These are phyloP conservation scores for Melangyna quadrimaculata DNA, from an alignment of 2,888 invertebrate species.

Conservation along the genomic window DNA sequence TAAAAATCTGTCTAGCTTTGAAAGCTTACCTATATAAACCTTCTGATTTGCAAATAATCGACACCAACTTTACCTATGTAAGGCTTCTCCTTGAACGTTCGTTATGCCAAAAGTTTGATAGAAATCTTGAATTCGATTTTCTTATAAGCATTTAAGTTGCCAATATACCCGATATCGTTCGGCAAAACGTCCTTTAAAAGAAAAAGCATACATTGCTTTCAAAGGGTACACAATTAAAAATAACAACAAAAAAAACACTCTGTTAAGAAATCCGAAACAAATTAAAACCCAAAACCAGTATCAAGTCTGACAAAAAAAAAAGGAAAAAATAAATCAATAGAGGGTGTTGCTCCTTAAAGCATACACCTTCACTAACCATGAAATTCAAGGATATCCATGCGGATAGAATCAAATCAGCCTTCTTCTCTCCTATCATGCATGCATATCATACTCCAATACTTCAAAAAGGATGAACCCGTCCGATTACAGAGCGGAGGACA, in stretches of 20 bases:
- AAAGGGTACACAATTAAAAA: neutral
- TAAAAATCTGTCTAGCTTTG: too few species aligned
- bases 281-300: neutral
- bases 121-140: too few species aligned
- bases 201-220: neutral
- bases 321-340: conserved; percentile 35
- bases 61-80: too few species aligned
- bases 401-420: conserved; percentile 57
- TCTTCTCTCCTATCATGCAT: conserved; percentile 60
- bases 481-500: conserved; percentile 52
- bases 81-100: too few species aligned
- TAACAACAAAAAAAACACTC: neutral
- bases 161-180: too few species aligned
- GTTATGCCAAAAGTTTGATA: too few species aligned
- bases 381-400: conserved; percentile 69
- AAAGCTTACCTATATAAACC: too few species aligned
- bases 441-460: conserved; percentile 68
- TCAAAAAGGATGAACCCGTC: conserved; percentile 67
- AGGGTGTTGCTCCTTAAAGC: conserved; percentile 66
- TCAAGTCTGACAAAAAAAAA: neutral
- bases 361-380: conserved; percentile 63
- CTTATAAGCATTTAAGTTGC: too few species aligned
- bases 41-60: too few species aligned
- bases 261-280: neutral
- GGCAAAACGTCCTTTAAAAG: too few species aligned